Conservation (phyloP, 2,888 invertebrate genomes). For the Agonopterix heracliana region DNA sequence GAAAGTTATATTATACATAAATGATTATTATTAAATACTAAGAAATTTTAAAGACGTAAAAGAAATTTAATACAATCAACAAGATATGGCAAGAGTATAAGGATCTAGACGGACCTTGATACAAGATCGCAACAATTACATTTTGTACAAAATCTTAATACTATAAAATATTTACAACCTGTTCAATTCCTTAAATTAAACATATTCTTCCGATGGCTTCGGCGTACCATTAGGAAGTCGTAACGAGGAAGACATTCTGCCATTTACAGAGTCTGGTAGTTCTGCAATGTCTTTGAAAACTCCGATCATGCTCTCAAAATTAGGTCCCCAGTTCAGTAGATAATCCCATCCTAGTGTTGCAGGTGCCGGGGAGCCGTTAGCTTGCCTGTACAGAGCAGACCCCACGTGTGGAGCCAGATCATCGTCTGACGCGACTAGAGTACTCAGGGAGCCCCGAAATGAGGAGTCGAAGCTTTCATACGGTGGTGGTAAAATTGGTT, state of each 20-base stretch:
- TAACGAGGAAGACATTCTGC: constrained; percentile 83
- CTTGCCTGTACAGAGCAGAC: constrained; percentile 85
- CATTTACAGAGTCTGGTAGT: constrained; percentile 88
- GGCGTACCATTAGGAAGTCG: constrained; percentile 86
- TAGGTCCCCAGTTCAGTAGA: constrained; percentile 96
- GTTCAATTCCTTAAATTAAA: constrained; percentile 56
- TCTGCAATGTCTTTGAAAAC: constrained; percentile 98
- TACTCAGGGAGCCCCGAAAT: constrained; percentile 94
- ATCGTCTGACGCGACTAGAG: constrained; percentile 95
- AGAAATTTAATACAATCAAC: constrained; percentile 22
- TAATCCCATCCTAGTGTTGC: constrained; percentile 95
- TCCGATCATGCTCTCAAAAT: constrained; percentile 95
- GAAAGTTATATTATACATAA: constrained; percentile 6
- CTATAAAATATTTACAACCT: constrained; percentile 27
- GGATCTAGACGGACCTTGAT: constrained; percentile 63
- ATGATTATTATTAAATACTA: background rate
- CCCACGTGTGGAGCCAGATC: constrained; percentile 89
- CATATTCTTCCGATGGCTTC: constrained; percentile 94
- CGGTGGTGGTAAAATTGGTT: constrained; percentile 84
- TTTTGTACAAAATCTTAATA: constrained; percentile 50
- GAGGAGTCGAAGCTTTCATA: constrained; percentile 96
- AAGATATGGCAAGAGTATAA: constrained; percentile 68
- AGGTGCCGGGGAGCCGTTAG: constrained; percentile 85
- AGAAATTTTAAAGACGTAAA: constrained; percentile 5
- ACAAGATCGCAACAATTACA: constrained; percentile 60